Base-by-base conservation (phyloP, 2,113 vertebrate genomes). In the Hypomesus transpacificus region DNA sequence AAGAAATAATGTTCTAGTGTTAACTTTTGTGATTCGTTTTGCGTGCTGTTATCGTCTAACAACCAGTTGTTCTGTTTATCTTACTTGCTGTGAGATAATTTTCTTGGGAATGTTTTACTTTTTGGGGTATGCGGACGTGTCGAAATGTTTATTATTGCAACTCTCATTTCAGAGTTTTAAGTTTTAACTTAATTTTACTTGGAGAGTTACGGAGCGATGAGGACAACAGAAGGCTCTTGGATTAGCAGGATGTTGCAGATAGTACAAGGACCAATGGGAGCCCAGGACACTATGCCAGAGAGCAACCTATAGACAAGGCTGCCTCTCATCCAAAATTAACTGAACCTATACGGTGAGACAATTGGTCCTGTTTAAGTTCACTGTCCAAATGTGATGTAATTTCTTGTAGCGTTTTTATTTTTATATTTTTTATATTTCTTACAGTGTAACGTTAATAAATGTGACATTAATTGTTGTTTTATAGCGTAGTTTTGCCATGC, bases 201-300 rank as follows among this genome's bases (percentile, higher is more conserved):
- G 60, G 60, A 7, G 8, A 58, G 46, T 64, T 28, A 20, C 34
- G 61, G 50, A 13, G 66, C 39, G 39, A 14, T 77, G 67, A 75
- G 53, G 62, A 80, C 39, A 68, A 39, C 54, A 28, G 39, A 62
- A 66, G 75, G 1, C 58, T 66, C 20, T 67, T 68, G 61, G 74
- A 56, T 56, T 14, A 58, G 22, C 20, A 1, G 2, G 3, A 71
- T 57, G 22, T 78, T 53, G 5, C 66, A 54, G 28, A 57, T 60
- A 61, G 62, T 57, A 53, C 18, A 52, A 69, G 17, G 16, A 71
- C 70, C 56, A n/a, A 52, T 58, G 75, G 24, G 75, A 87, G 77
- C 66, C 85, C 70, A 76, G 67, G 69, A 77, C 80, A 76, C 79
- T 81, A n/a, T 85, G 85, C 75, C 82, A 83, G 70, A 85, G 82